Percentiles rank a stretch among this genome's conserved stretches.
These are phyloP conservation scores for Heliconius sara DNA, from an alignment of 2,888 invertebrate genomes.

Conservation along the genomic window DNA sequence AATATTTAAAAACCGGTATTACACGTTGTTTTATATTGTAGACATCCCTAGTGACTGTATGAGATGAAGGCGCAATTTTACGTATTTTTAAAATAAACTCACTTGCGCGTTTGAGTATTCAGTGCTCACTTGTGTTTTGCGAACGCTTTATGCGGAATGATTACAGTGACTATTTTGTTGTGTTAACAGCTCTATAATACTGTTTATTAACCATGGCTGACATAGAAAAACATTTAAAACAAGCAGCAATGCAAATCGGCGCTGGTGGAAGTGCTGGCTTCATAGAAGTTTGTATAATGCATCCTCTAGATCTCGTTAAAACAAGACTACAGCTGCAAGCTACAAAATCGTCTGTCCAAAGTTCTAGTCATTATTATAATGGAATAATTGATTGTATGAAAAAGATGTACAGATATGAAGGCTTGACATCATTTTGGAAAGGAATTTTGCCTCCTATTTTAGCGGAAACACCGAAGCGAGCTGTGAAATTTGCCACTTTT, in stretches of 20 bases:
- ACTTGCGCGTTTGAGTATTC: conserved; percentile 27
- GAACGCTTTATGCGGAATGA: conserved; percentile 40
- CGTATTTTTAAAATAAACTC: conserved; percentile 50
- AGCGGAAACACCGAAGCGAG: conserved; percentile 97
- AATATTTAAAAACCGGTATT: conserved; percentile 34
- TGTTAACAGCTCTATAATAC: conserved; percentile 38
- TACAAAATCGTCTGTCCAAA: conserved; percentile 54
- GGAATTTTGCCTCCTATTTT: conserved; percentile 96
- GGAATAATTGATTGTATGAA: conserved; percentile 94
- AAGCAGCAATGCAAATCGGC: conserved; percentile 91
- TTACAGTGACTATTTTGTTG: conserved; percentile 38
- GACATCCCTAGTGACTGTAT: conserved; percentile 37
- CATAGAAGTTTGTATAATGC: conserved; percentile 97
- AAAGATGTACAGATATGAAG: conserved; percentile 95
- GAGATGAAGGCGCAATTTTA: conserved; percentile 49
- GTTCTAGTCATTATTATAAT: conserved; percentile 85
- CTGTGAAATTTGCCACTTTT: conserved; percentile 96
- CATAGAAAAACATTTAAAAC: conserved; percentile 81
- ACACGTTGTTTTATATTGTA: background rate
- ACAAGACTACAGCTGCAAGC: conserved; percentile 86
- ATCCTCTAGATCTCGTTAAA: conserved; percentile 96
- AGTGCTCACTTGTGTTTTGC: conserved; percentile 28
- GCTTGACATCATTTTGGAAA: conserved; percentile 94
- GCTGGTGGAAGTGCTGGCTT: conserved; percentile 97
- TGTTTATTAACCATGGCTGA: conserved; percentile 65